These are phyloP conservation scores for Arenicola marina DNA, from an alignment of 2,888 invertebrate genomes.

Conservation along the genomic window DNA sequence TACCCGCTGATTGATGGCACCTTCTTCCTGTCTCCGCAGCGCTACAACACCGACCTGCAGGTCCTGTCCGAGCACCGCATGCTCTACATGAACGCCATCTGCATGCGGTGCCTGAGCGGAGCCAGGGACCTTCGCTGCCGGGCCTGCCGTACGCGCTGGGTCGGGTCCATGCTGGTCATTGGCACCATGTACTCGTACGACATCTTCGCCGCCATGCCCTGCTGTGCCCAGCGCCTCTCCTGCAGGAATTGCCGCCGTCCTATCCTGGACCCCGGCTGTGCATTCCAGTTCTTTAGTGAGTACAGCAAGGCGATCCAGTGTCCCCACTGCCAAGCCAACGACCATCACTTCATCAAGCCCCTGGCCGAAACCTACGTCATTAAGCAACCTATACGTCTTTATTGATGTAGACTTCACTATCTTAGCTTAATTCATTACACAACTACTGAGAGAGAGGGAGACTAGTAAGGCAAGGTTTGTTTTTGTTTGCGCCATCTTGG, in stretches of 20 bases:
- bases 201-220: slow-evolving; percentile 95
- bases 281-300: slow-evolving; percentile 90
- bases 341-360: slow-evolving; percentile 94
- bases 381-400: background rate
- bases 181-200: slow-evolving; percentile 96
- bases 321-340: slow-evolving; percentile 86
- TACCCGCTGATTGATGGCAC: slow-evolving; percentile 95
- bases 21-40: slow-evolving; percentile 89
- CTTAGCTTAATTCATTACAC: no score
- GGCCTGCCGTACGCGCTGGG: slow-evolving; percentile 55
- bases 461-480: no score
- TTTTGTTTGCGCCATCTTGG: no score
- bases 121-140: slow-evolving; percentile 41
- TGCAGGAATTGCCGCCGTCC: slow-evolving; percentile 82
- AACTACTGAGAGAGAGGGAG: no score
- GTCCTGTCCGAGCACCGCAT: slow-evolving; percentile 74
- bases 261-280: slow-evolving; percentile 45
- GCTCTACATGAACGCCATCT: slow-evolving; percentile 89
- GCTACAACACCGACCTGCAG: slow-evolving; percentile 64
- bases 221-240: slow-evolving; percentile 90
- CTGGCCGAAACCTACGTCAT: slow-evolving; percentile 58
- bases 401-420: no score
- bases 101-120: slow-evolving; percentile 82
- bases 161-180: slow-evolving; percentile 85
- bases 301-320: slow-evolving; percentile 84